Percentiles rank a stretch among this genome's conserved stretches.
These are phyloP conservation scores for Gadopsis marmoratus DNA, from an alignment of 2,797 vertebrate genomes.

Conservation along the genomic window DNA sequence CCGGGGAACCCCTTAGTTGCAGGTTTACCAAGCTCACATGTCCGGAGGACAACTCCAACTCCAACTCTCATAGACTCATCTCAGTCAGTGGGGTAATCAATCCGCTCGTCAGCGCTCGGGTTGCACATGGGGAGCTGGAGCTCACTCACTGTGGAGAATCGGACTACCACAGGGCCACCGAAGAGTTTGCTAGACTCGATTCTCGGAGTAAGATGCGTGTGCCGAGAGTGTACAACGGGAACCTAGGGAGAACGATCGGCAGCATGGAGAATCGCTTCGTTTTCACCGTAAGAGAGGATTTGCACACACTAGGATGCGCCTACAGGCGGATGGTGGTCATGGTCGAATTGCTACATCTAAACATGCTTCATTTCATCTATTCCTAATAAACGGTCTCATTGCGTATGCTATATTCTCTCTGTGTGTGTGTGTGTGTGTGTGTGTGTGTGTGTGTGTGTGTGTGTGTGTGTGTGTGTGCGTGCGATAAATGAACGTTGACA, in stretches of 20 bases:
- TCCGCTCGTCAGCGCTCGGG: neutral
- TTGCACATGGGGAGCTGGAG: neutral
- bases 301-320: neutral
- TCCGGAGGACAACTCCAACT: neutral
- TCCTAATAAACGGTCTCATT: neutral
- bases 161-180: neutral
- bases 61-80: neutral
- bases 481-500: too few species aligned
- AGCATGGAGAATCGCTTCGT: constrained; percentile 1
- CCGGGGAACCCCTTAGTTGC: neutral
- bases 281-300: neutral
- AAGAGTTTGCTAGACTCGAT: neutral
- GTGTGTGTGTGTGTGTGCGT: too few species aligned
- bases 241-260: neutral
- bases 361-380: constrained; percentile 10
- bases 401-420: too few species aligned
- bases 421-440: too few species aligned
- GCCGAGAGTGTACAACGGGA: neutral
- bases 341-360: constrained; percentile 13
- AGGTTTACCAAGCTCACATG: constrained; percentile 1
- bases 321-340: neutral
- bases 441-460: too few species aligned
- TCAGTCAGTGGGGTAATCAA: constrained; percentile 4
- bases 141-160: neutral
- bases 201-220: constrained; percentile 1